Percentiles rank a stretch among this genome's conserved stretches.
phyloP scores from a whole-genome alignment of 2,113 vertebrate genomes.

The Albula glossodonta region DNA sequence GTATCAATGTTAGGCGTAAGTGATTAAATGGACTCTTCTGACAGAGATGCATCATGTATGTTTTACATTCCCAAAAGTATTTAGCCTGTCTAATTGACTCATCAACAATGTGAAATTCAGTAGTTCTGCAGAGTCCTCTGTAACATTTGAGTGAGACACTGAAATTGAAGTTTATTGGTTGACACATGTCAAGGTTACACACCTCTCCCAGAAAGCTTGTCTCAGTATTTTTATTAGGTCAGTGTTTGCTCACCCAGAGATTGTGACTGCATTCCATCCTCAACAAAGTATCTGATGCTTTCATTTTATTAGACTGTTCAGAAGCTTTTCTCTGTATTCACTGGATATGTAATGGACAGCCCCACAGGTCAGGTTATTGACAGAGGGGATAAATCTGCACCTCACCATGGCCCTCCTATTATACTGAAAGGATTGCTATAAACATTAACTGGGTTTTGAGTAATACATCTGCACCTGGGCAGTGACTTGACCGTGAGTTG shows the following conservation, averaged over 20 bases:
- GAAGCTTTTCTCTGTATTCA: neutral
- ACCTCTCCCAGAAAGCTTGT: neutral
- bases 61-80: neutral
- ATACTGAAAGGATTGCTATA: neutral
- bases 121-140: neutral
- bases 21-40: no score
- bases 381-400: neutral
- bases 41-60: no score
- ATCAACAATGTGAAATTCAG: neutral
- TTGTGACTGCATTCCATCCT: neutral
- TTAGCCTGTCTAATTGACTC: neutral
- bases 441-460: neutral
- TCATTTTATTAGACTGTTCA: neutral
- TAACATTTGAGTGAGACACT: neutral
- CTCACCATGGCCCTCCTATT: neutral
- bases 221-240: neutral
- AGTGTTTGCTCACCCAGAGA: neutral
- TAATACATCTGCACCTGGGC: neutral
- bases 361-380: neutral
- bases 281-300: neutral
- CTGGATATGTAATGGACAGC: neutral
- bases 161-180: neutral
- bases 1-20: no score
- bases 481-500: neutral
- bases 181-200: neutral